These are phyloP conservation scores for Ceramica pisi DNA, from an alignment of 2,888 invertebrate genomes.

Conservation along the genomic window DNA sequence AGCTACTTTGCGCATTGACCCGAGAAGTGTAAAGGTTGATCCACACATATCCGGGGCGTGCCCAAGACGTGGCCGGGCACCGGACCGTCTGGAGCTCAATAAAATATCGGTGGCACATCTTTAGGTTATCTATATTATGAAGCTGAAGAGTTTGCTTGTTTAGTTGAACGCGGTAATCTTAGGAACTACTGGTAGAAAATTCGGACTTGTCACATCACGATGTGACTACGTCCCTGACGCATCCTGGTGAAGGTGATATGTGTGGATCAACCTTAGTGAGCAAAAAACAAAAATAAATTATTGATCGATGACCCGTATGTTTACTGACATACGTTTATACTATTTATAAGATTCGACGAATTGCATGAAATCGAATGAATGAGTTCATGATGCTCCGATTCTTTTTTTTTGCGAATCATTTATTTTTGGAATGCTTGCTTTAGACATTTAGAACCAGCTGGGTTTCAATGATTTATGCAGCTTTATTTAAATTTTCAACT, in stretches of 20 bases:
- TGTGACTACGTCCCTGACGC: too few relatives aligned
- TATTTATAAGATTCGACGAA: slow-evolving; percentile 76
- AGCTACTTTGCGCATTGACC: slow-evolving; percentile 50
- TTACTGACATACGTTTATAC: slow-evolving; percentile 31
- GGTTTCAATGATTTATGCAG: slow-evolving; percentile 43
- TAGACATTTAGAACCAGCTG: slow-evolving; percentile 44
- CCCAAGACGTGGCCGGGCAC: too few relatives aligned
- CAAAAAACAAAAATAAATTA: slow-evolving; percentile 44
- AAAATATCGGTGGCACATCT: too few relatives aligned
- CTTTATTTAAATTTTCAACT: slow-evolving; percentile 30
- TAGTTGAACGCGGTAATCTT: too few relatives aligned
- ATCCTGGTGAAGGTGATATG: too few relatives aligned
- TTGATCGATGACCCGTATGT: slow-evolving; percentile 33
- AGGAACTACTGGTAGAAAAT: too few relatives aligned
- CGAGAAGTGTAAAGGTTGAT: slow-evolving; percentile 24
- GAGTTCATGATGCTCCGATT: slow-evolving; percentile 60
- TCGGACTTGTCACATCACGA: too few relatives aligned
- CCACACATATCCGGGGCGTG: too few relatives aligned
- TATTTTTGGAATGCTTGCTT: slow-evolving; percentile 48
- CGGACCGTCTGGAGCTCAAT: too few relatives aligned
- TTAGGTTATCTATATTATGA: too few relatives aligned
- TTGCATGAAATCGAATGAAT: slow-evolving; percentile 61
- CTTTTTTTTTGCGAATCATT: slow-evolving; percentile 50
- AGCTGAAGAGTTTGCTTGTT: too few relatives aligned
- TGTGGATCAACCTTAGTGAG: not conserved